Base-by-base conservation (phyloP, 2,888 invertebrate genomes). In the Hoplodrina blanda region DNA sequence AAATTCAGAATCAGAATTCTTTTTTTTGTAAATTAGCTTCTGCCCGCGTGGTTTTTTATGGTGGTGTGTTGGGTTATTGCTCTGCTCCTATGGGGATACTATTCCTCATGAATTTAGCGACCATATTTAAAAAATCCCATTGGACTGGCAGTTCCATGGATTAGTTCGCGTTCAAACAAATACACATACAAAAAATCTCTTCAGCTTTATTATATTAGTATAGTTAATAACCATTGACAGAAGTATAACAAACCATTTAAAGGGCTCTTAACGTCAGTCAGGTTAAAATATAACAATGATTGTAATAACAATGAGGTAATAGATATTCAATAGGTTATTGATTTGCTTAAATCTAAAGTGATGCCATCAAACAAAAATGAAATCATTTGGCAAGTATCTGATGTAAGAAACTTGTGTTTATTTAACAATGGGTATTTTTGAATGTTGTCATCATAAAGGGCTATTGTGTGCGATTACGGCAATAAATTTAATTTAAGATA, bases 301-400 rank as follows among this genome's bases (percentile, higher is more conserved):
- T 37, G 0, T 6, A 55, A 7, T 52, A 15, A 20, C 20, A 44
- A 33, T 60, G 13, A 1, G 1, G 13, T 25, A 20, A 57, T n/a
- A 20, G 37, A 20, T 49, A 46, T 46, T 49, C 17, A 63, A n/a
- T 52, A 4, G 20, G 4, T 37, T 37, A 52, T n/a, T 44, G 30
- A 60, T 46, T 41, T 41, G 13, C 13, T 4, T 41, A 41, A 13
- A 41, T 41, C 41, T 41, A 13, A 15, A 60, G 46, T 33, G 17
- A 7, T 68, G 30, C 55, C 41, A 52, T 30, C 4, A 46, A 25
- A 49, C 15, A 13, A 25, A 62, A 46, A 30, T 17, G 54, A 30
- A 13, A 46, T 53, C 11, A 75, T 53, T 65, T 73, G 30, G 15
- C n/a, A 56, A 54, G 11, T 49, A 3, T 19, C 13, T 13, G 13